These are phyloP conservation scores for Pimpla rufipes DNA, from an alignment of 2,888 invertebrate genomes.

Conservation along the genomic window DNA sequence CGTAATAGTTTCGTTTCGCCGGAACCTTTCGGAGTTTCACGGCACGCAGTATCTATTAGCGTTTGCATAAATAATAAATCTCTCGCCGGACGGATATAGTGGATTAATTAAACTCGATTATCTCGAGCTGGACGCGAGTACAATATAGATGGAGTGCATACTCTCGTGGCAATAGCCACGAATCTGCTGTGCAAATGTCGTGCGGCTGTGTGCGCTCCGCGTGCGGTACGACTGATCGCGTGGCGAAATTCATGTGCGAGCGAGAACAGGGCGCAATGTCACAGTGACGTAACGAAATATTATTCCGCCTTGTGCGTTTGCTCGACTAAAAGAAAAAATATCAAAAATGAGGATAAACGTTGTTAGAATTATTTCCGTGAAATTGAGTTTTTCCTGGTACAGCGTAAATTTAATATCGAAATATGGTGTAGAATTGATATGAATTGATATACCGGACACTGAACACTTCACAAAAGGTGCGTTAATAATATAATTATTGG, in stretches of 20 bases:
- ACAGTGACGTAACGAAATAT: not conserved
- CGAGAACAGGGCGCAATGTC: not conserved
- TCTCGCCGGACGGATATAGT: slow-evolving; percentile 15
- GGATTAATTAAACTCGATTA: slow-evolving; percentile 36
- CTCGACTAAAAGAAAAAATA: not conserved
- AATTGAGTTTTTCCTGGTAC: too few relatives aligned
- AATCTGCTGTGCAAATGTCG: slow-evolving; percentile 5
- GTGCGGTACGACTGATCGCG: not conserved
- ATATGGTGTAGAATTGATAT: too few relatives aligned
- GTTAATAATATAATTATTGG: too few relatives aligned
- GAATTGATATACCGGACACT: too few relatives aligned
- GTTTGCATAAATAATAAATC: slow-evolving; percentile 49
- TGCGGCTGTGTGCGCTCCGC: not conserved
- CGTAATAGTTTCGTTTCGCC: slow-evolving; percentile 5
- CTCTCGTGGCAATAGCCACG: slow-evolving; percentile 5
- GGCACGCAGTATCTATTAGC: slow-evolving; percentile 40
- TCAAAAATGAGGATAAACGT: too few relatives aligned
- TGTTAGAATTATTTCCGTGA: too few relatives aligned
- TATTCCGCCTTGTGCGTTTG: not conserved
- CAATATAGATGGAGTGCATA: slow-evolving; percentile 5
- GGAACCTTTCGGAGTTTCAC: not conserved
- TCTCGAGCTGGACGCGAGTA: slow-evolving; percentile 14
- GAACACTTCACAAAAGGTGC: too few relatives aligned
- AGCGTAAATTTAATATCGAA: too few relatives aligned
- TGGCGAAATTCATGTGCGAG: not conserved